These are phyloP conservation scores for Lamproptera curius DNA, from an alignment of 2,888 invertebrate species.

Conservation along the genomic window DNA sequence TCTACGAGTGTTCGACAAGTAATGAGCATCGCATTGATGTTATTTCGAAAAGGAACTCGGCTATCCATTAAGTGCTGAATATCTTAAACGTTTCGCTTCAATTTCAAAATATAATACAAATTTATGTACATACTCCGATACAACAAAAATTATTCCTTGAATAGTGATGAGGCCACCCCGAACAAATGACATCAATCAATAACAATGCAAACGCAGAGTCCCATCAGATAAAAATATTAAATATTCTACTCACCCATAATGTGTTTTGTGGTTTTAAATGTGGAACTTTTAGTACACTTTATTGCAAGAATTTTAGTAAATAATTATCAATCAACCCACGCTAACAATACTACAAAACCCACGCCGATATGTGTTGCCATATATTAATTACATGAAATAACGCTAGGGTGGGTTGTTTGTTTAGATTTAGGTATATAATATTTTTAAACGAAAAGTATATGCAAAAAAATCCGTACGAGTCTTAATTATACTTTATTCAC, in stretches of 20 bases:
- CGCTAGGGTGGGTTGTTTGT: not conserved
- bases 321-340: constrained; percentile 61
- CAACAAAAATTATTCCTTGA: constrained; percentile 38
- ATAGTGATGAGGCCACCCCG: constrained; percentile 44
- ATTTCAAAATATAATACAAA: constrained; percentile 10
- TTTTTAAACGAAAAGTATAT: no score
- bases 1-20: constrained; percentile 6
- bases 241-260: constrained; percentile 49
- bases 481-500: no score
- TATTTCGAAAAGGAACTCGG: constrained; percentile 2
- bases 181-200: constrained; percentile 59
- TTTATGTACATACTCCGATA: constrained; percentile 27
- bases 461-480: no score
- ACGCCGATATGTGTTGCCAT: constrained; percentile 68
- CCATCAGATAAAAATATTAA: constrained; percentile 22
- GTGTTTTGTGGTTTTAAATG: constrained; percentile 28
- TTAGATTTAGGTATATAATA: not conserved
- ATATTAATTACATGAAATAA: not conserved
- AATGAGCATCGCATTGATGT: constrained; percentile 5
- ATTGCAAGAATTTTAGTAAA: constrained; percentile 31
- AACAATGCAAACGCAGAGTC: constrained; percentile 40
- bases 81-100: constrained; percentile 14
- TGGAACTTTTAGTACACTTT: constrained; percentile 26
- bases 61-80: not conserved
- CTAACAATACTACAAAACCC: constrained; percentile 64